Percentiles rank a stretch among this genome's conserved stretches.
These are phyloP conservation scores for Antidorcas marsupialis DNA, from an alignment of 2,113 vertebrate species.

Conservation along the genomic window DNA sequence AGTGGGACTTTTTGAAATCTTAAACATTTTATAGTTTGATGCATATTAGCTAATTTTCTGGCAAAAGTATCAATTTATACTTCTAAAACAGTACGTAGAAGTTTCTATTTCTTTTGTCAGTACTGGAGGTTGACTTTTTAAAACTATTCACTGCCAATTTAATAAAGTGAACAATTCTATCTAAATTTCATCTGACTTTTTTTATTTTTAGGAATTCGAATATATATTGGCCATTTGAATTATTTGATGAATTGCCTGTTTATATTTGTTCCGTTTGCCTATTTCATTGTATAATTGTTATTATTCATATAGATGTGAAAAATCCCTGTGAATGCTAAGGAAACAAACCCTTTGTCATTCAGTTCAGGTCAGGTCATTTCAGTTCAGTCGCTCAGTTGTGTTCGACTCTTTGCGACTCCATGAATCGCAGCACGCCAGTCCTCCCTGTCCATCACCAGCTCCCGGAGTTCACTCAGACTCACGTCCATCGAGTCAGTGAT, in stretches of 20 bases:
- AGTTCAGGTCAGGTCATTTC: no score
- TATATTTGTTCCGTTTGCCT: background rate
- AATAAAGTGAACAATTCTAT: background rate
- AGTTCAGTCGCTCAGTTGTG: no score
- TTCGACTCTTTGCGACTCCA: fast-evolving
- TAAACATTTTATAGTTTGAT: background rate
- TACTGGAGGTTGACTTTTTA: background rate
- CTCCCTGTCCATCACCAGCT: no score
- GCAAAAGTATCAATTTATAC: background rate
- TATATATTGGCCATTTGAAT: background rate
- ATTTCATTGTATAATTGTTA: background rate
- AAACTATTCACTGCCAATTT: background rate
- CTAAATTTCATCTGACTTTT: background rate
- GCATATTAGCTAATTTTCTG: background rate
- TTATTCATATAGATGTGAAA: background rate
- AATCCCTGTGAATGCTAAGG: background rate
- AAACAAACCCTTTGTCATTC: background rate
- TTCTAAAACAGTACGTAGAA: background rate
- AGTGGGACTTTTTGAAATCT: background rate
- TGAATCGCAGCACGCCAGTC: no score
- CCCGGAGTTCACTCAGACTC: no score
- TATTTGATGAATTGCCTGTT: background rate
- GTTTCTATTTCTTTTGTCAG: background rate
- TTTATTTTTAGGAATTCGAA: background rate
- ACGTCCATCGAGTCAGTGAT: fast-evolving